Conservation (phyloP, 2,797 vertebrate species). For the Coregonus suidteri region DNA sequence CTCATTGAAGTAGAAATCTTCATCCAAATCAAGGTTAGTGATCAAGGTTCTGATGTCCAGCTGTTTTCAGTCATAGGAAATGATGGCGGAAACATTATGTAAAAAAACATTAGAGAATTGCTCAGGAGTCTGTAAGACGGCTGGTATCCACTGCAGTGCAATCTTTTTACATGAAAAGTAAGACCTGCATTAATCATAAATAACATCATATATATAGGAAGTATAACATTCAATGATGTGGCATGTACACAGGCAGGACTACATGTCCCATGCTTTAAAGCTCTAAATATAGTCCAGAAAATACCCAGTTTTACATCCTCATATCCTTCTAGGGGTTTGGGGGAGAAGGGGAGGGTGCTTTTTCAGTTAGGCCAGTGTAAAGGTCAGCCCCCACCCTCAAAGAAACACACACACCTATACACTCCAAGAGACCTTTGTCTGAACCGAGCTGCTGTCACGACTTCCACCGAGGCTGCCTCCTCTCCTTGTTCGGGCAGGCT, state of each 20-base stretch:
- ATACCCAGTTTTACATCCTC: conserved; percentile 29
- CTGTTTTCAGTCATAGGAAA: no score
- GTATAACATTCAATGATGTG: background rate
- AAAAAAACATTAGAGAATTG: no score
- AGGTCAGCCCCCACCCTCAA: conserved; percentile 61
- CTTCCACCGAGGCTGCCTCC: no score
- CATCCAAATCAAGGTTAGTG: no score
- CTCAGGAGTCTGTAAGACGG: no score
- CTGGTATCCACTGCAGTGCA: no score
- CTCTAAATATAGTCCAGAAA: conserved; percentile 52
- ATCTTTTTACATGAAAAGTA: background rate
- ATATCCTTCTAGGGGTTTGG: conserved; percentile 68
- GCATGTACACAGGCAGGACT: conserved; percentile 26
- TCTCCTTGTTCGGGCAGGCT: no score
- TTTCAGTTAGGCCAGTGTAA: conserved; percentile 68
- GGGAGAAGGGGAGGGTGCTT: conserved; percentile 63
- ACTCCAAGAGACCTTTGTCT: conserved; percentile 70
- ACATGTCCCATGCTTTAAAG: conserved; percentile 34
- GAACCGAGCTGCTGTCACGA: no score
- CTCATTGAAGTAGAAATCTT: no score
- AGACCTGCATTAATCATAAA: background rate
- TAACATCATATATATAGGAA: background rate
- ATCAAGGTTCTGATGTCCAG: no score
- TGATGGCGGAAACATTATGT: no score
- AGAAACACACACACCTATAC: conserved; percentile 9